Percentiles rank a stretch among this genome's conserved stretches.
These are phyloP conservation scores for Tyrophagus putrescentiae DNA, from an alignment of 1,140 invertebrate species.

Conservation along the genomic window DNA sequence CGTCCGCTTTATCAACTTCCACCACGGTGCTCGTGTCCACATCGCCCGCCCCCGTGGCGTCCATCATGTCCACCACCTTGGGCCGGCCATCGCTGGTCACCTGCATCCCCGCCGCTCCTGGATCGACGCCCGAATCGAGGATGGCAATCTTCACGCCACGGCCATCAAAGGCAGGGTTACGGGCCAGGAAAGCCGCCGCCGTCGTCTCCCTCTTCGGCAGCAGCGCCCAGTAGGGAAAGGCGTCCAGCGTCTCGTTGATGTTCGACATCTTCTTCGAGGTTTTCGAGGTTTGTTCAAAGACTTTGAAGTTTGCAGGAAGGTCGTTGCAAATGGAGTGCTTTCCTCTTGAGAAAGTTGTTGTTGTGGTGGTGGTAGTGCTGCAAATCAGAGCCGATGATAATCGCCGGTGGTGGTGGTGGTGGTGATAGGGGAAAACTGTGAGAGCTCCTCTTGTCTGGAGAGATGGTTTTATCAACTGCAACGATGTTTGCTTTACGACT, in stretches of 20 bases:
- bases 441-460: no score
- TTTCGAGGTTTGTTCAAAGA: no score
- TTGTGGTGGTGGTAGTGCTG: no score
- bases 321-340: no score
- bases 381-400: no score
- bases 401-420: no score
- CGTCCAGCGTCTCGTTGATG: conserved; percentile 28
- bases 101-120: conserved; percentile 78
- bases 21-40: conserved; percentile 73
- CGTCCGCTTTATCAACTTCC: conserved; percentile 47
- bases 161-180: conserved; percentile 86
- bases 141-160: conserved; percentile 79
- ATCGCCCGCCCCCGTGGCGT: conserved; percentile 88
- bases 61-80: conserved; percentile 86
- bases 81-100: conserved; percentile 75
- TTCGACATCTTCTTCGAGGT: no score
- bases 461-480: no score
- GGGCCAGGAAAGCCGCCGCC: conserved; percentile 66
- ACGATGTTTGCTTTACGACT: no score
- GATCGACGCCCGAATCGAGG: conserved; percentile 93
- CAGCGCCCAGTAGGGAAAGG: conserved; percentile 64
- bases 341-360: no score
- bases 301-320: no score
- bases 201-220: conserved; percentile 93
- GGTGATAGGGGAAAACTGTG: no score